phyloP scores from a whole-genome alignment of 2,797 vertebrate species.

The Cercopithecus mitis region DNA sequence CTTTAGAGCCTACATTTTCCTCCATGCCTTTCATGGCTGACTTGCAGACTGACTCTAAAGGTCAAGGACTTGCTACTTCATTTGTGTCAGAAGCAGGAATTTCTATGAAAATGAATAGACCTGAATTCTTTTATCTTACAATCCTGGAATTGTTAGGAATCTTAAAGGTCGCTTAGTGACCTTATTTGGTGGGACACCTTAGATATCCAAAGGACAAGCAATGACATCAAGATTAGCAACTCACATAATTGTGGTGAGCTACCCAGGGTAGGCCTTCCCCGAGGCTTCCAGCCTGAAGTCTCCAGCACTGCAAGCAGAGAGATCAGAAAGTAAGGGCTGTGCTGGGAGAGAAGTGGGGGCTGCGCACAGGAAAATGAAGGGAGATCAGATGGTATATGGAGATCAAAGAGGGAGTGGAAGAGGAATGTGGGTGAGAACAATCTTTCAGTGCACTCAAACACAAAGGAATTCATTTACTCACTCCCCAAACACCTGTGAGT shows the following conservation, averaged over 20 bases:
- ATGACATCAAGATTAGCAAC: conserved; percentile 62
- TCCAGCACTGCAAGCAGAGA: not conserved
- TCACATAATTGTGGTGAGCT: not conserved
- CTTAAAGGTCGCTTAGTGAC: conserved; percentile 30
- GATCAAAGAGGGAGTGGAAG: not conserved
- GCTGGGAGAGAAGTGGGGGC: too few relatives aligned
- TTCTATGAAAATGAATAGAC: conserved; percentile 29
- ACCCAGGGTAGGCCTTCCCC: not conserved
- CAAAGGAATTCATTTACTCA: conserved; percentile 6
- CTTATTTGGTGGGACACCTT: conserved; percentile 16
- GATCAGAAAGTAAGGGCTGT: not conserved
- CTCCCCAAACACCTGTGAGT: not conserved
- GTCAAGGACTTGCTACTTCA: not conserved
- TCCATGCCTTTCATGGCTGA: not conserved
- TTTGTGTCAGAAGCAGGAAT: conserved; percentile 33
- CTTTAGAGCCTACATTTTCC: not conserved
- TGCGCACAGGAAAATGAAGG: not conserved
- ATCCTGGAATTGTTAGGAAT: conserved; percentile 59
- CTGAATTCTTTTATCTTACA: conserved; percentile 53
- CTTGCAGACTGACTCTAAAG: not conserved
- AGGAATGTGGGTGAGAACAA: not conserved
- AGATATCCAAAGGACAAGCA: conserved; percentile 45
- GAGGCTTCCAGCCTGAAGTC: not conserved
- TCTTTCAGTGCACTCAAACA: not conserved
- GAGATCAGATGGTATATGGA: not conserved